Conservation (phyloP, 1,140 invertebrate genomes). For the Phenacoccus solenopsis region DNA sequence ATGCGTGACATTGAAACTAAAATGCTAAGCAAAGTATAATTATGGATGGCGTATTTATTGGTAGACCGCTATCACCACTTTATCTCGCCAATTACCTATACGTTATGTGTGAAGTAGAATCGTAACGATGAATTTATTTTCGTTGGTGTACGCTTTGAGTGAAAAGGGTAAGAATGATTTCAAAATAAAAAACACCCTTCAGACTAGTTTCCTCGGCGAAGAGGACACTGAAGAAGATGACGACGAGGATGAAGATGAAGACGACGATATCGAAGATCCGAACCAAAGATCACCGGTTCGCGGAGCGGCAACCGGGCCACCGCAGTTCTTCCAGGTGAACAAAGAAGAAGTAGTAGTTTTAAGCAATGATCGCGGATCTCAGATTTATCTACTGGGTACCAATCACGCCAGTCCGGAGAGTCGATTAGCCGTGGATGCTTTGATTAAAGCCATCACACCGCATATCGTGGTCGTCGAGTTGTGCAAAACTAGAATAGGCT, state of each 20-base stretch:
- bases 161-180: constrained; percentile 6
- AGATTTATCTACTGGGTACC: not conserved
- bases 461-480: constrained; percentile 6
- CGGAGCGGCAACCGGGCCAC: not conserved
- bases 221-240: not conserved
- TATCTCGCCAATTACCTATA: too few species aligned
- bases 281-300: not conserved
- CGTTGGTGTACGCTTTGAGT: constrained; percentile 4
- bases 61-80: too few species aligned
- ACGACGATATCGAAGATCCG: not conserved
- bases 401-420: constrained; percentile 10
- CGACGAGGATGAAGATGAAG: not conserved
- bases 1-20: too few species aligned
- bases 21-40: too few species aligned
- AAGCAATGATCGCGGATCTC: not conserved
- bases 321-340: constrained; percentile 5
- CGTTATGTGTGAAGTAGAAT: too few species aligned
- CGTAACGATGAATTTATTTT: not conserved
- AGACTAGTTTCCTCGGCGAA: not conserved
- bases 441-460: not conserved
- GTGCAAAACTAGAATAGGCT: not conserved
- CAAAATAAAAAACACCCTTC: not conserved
- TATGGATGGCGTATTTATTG: too few species aligned
- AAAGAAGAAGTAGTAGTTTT: constrained; percentile 1
- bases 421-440: not conserved